Conservation (phyloP, 2,113 vertebrate genomes). For the Corvus cornix region DNA sequence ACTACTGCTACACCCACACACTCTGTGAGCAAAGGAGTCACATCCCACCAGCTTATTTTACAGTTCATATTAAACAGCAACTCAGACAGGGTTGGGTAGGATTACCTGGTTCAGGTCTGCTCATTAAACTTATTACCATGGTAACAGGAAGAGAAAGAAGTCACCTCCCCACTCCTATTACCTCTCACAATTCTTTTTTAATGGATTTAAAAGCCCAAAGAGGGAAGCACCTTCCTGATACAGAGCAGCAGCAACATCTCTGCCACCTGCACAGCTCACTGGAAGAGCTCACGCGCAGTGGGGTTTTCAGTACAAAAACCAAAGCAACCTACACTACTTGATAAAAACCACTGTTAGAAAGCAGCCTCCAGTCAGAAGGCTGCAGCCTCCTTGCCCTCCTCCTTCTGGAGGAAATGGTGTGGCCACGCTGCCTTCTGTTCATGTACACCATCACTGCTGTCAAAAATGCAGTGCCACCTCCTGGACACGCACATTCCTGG, state of each 20-base stretch:
- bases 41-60: constrained; percentile 17
- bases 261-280: neutral
- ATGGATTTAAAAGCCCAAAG: neutral
- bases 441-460: fast-evolving
- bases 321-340: neutral
- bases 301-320: neutral
- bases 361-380: neutral
- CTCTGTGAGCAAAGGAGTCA: constrained; percentile 6
- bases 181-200: neutral
- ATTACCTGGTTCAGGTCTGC: neutral
- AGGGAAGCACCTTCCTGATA: neutral
- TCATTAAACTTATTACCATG: constrained; percentile 37
- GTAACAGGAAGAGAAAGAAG: constrained; percentile 28
- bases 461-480: constrained; percentile 10
- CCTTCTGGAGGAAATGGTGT: neutral
- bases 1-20: neutral
- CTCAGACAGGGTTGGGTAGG: neutral
- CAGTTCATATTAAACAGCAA: neutral
- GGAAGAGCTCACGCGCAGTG: neutral
- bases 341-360: neutral
- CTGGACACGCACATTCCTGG: fast-evolving
- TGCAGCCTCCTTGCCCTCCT: neutral
- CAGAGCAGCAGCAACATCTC: neutral
- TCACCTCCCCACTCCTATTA: neutral
- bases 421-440: neutral